phyloP scores from a whole-genome alignment of 2,113 vertebrate genomes.

The Tyto alba region DNA sequence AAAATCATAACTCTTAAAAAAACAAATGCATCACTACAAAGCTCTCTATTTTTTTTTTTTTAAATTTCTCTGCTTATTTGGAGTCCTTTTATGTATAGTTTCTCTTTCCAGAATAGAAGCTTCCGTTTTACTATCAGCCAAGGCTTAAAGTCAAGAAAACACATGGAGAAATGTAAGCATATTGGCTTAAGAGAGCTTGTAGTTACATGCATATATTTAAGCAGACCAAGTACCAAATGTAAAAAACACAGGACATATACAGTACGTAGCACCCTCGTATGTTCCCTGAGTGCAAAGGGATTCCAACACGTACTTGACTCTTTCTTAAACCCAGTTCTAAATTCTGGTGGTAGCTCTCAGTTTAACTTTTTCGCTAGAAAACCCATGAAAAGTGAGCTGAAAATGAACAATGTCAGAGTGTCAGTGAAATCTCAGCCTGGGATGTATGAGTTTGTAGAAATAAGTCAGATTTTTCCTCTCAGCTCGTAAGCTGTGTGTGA shows the following conservation, averaged over 20 bases:
- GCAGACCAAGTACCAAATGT: fast-evolving
- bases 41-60: not conserved
- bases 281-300: not conserved
- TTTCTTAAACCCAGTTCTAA: not conserved
- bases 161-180: not conserved
- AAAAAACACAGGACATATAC: not conserved
- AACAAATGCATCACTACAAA: not conserved
- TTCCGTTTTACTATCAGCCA: not conserved
- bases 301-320: not conserved
- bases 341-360: not conserved
- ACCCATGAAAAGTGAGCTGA: not conserved
- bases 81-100: not conserved
- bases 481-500: not conserved
- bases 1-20: not conserved
- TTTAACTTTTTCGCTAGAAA: not conserved
- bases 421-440: not conserved
- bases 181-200: not conserved
- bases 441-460: fast-evolving
- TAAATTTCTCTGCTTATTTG: not conserved
- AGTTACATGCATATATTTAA: not conserved
- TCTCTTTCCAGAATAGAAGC: not conserved
- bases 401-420: not conserved
- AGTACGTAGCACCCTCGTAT: not conserved
- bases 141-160: not conserved
- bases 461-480: not conserved